These are phyloP conservation scores for Mastomys coucha DNA, from an alignment of 2,113 vertebrate genomes.

Conservation along the genomic window DNA sequence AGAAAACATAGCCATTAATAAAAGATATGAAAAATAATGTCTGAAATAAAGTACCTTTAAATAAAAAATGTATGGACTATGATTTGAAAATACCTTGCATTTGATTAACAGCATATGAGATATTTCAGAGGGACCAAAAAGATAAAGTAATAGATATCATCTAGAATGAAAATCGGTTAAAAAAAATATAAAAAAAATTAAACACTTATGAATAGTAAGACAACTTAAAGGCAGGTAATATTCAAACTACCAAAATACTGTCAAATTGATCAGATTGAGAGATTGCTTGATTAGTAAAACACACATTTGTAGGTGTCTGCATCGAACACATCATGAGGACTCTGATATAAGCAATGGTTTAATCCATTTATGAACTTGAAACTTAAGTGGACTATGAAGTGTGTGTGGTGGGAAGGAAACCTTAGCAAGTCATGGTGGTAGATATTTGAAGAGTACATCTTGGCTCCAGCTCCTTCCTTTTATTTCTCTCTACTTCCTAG, in stretches of 20 bases:
- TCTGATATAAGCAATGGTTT: not conserved
- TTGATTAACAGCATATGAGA: not conserved
- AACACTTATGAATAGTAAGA: not conserved
- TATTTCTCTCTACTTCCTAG: not conserved
- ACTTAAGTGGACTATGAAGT: not conserved
- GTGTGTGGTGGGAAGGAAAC: not conserved
- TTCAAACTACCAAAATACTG: not conserved
- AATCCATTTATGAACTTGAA: not conserved
- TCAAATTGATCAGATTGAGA: not conserved
- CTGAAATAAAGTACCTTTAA: not conserved
- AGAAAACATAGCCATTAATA: not conserved
- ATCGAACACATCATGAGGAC: not conserved
- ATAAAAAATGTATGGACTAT: not conserved
- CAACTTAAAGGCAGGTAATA: not conserved
- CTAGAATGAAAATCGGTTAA: not conserved
- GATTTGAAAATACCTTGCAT: not conserved
- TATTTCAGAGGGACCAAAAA: not conserved
- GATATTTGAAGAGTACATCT: not conserved
- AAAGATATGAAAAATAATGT: not conserved
- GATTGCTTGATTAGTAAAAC: not conserved
- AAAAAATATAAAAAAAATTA: not conserved
- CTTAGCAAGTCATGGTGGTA: not conserved
- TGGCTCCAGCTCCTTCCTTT: not conserved
- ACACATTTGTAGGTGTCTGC: not conserved
- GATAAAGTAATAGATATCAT: not conserved